phyloP scores from a whole-genome alignment of 2,888 invertebrate genomes.

The Nyleta sp. region DNA sequence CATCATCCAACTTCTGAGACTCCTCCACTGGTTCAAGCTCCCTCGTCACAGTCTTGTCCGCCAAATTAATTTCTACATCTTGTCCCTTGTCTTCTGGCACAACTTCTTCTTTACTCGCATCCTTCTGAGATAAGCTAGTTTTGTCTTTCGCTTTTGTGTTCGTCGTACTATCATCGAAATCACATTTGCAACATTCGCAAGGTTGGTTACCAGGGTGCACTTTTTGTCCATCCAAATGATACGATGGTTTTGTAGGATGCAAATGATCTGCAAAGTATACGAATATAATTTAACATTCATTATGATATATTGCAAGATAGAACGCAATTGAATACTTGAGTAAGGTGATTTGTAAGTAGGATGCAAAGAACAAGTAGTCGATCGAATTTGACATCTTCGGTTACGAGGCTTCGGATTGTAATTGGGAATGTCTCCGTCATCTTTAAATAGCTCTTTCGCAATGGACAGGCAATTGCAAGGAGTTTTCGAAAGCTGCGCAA shows the following conservation, averaged over 20 bases:
- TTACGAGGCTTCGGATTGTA: background rate
- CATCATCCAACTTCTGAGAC: too few relatives aligned
- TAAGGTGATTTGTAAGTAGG: background rate
- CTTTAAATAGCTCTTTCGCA: conserved; percentile 35
- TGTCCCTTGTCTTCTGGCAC: too few relatives aligned
- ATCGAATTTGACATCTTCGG: conserved; percentile 5
- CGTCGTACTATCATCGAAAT: background rate
- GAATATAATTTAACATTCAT: too few relatives aligned
- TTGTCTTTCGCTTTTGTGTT: background rate
- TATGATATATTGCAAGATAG: too few relatives aligned
- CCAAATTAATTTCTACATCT: too few relatives aligned
- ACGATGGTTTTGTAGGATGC: background rate
- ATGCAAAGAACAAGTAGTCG: background rate
- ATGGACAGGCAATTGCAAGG: conserved; percentile 10
- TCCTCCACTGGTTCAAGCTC: too few relatives aligned
- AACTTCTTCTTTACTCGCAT: background rate
- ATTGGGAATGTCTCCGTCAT: conserved; percentile 19
- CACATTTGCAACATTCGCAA: conserved; percentile 48
- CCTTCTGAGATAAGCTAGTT: background rate
- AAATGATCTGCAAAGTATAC: background rate
- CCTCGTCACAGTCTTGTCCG: too few relatives aligned
- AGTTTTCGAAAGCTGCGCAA: too few relatives aligned
- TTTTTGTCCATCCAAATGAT: background rate
- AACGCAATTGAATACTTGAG: too few relatives aligned
- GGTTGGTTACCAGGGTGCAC: background rate